phyloP scores from a whole-genome alignment of 2,888 invertebrate species.

The Volucella inanis region DNA sequence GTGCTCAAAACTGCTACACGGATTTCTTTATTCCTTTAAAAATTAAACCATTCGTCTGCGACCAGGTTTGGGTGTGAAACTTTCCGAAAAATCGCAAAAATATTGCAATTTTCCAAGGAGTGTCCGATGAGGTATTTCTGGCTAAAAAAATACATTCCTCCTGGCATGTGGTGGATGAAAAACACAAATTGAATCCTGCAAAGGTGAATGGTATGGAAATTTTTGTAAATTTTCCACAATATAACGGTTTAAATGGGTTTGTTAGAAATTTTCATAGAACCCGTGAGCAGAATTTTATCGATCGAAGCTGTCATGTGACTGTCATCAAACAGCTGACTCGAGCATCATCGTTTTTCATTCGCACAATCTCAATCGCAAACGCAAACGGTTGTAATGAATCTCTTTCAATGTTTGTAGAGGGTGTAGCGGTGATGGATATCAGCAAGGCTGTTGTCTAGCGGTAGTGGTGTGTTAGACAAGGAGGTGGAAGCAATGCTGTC shows the following conservation, averaged over 20 bases:
- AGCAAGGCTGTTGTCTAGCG: too few species aligned
- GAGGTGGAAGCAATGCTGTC: slow-evolving; percentile 33
- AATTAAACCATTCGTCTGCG: not conserved
- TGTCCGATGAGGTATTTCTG: slow-evolving; percentile 17
- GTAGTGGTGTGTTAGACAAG: not conserved
- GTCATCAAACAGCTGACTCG: slow-evolving; percentile 83
- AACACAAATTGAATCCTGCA: not conserved
- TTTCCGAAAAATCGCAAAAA: slow-evolving; percentile 41
- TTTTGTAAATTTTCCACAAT: slow-evolving; percentile 31
- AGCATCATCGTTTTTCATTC: slow-evolving; percentile 8
- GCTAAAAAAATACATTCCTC: not conserved
- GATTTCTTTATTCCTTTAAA: slow-evolving; percentile 18
- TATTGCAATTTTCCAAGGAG: slow-evolving; percentile 30
- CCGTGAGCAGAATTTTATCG: slow-evolving; percentile 82
- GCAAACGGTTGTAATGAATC: too few species aligned
- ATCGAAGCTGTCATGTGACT: slow-evolving; percentile 83
- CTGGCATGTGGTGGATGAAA: not conserved
- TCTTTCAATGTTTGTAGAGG: too few species aligned
- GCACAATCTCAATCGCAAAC: not conserved
- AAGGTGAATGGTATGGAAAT: not conserved
- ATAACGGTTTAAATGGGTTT: slow-evolving; percentile 63
- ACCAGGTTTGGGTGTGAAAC: slow-evolving; percentile 6
- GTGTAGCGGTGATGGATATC: too few species aligned
- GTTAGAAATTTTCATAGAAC: slow-evolving; percentile 75
- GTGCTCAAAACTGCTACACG: slow-evolving; percentile 5